Base-by-base conservation (phyloP, 1,140 invertebrate species). In the Bactericera cockerelli region DNA sequence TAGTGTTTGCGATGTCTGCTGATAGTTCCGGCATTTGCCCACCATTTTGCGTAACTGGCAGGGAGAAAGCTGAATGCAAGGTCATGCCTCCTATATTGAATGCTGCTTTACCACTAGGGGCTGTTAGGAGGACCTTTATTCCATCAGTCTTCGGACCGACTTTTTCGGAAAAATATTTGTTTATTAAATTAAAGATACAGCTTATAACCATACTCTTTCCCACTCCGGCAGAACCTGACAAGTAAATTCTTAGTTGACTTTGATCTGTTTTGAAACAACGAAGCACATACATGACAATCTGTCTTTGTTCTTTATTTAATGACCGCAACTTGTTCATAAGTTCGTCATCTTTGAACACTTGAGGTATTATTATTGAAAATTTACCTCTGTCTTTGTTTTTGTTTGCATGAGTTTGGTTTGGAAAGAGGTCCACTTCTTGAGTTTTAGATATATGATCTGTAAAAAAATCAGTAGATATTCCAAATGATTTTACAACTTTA, bases 21-120 rank as follows among this genome's bases (percentile, higher is more conserved):
- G 21, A 26, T 2, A 60, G 26, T n/a, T 56, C 55, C 25, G 38
- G 25, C 19, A 63, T 53, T 36, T 49, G 11, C 16, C 58, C 36
- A 19, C 36, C 26, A 57, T 28, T 61, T 58, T 67, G 64, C 42
- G 60, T 62, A 1, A 66, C 56, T 11, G 69, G 69, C 16, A 72
- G 61, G 38, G 57, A 57, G 61, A 71, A 69, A n/a, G 68, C 65
- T 22, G 61, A 62, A 42, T 71, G 69, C 14, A 71, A 28, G 11
- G 69, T 71, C 16, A 65, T 61, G 13, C 70, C 70, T 49, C 54
- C 59, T 22, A 71, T 67, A 24, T 65, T 55, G 59, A 64, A 65
- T 8, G 70, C 70, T n/a, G 70, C 70, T 63, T 70, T 70, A 8
- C 70, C 70, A 14, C 69, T 67, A 49, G 65, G 62, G 22, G 69